A percentile compares a stretch with the other conserved stretches of the same genome.
Conservation (phyloP, 2,113 vertebrate genomes). For the Hippocampus comes region DNA sequence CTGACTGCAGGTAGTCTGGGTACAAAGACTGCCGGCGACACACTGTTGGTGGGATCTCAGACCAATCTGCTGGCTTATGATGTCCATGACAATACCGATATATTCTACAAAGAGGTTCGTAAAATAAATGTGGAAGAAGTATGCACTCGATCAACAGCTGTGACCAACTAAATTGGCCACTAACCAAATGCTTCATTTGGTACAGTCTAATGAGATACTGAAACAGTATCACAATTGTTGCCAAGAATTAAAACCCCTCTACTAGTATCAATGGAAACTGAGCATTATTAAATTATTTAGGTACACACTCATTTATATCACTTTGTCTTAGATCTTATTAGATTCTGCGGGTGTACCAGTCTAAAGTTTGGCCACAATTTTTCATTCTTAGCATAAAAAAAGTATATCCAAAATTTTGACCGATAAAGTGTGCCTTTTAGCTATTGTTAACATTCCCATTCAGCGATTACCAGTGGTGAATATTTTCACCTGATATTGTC, state of each 20-base stretch:
- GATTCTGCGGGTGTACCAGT: background rate
- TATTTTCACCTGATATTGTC: background rate
- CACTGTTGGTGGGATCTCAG: slow-evolving; percentile 89
- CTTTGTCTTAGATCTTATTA: background rate
- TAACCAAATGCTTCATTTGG: background rate
- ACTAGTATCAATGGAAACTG: background rate
- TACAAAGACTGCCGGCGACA: slow-evolving; percentile 78
- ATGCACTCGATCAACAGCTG: background rate
- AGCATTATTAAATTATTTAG: background rate
- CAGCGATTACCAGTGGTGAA: background rate
- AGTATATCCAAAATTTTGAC: background rate
- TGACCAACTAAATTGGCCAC: background rate
- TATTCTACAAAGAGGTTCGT: slow-evolving; percentile 92
- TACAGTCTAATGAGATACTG: background rate
- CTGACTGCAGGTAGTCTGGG: slow-evolving; percentile 81
- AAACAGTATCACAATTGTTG: background rate
- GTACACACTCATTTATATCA: no score
- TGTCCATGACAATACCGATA: slow-evolving; percentile 89
- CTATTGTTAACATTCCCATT: background rate
- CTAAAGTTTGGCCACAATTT: background rate
- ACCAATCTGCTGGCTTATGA: slow-evolving; percentile 93
- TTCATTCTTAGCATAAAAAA: background rate
- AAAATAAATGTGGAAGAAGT: background rate
- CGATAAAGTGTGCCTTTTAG: background rate
- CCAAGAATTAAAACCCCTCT: background rate